Base-by-base conservation (phyloP, 2,888 invertebrate genomes). In the Drosophila birchii region DNA sequence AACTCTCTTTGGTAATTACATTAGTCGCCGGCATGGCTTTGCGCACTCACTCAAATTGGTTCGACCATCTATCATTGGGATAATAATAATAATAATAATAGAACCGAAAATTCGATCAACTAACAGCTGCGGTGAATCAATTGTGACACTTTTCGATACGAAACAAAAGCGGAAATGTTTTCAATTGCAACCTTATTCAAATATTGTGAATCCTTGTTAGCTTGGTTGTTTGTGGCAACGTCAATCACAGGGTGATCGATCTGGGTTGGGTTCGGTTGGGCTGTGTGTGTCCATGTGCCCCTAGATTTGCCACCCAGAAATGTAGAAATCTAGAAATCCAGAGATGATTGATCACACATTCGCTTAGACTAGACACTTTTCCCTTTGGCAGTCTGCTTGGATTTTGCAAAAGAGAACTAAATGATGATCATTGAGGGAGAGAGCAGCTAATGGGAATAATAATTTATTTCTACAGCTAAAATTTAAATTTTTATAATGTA, bases 41-140 rank as follows among this genome's bases (percentile, higher is more conserved):
- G 86, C 75, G 86, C 90, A 88, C 84, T 88, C 88, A 78, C 73
- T 89, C 88, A 89, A 88, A 89, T 89, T 89, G 80, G 62, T 74
- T 78, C 38, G 75, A 54, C 76, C 88, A 85, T 85, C 84, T 85
- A 85, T 85, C 84, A 89, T 78, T 78, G 66, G 70, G 63, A 51
- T 80, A 78, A 72, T 78, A 45, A 49, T 43, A 45, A 29, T 23
- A 44, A 72, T 80, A 49, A 38, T 43, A 43, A 20, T 66, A 16
- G 18, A 23, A 32, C 68, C 67, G 62, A 32, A 60, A 77, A 58
- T 67, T 66, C 69, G 76, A 72, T 75, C 72, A 29, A 43, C 23
- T n/a, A 60, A 71, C 83, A 83, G 83, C 88, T 89, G 83, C 67
- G 54, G 62, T 54, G 68, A 72, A 34, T 56, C 60, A 54, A 58